Conservation (phyloP, 2,797 vertebrate species). For the Falco naumanni region DNA sequence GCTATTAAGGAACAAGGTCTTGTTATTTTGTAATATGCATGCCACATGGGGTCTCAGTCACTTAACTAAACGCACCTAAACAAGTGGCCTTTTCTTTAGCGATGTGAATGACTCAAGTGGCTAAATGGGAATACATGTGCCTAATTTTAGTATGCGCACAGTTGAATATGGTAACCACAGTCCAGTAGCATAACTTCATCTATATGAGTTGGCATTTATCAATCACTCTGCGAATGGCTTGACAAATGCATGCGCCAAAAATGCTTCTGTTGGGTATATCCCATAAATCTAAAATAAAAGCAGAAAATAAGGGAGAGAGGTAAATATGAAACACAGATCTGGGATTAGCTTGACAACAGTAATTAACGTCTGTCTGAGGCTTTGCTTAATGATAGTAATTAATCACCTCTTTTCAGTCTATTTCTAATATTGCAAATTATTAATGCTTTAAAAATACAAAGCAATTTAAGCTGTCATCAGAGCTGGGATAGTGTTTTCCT, state of each 20-base stretch:
- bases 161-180: neutral
- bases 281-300: constrained; percentile 14
- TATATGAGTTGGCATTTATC: neutral
- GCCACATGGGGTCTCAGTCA: constrained; percentile 20
- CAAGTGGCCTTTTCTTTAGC: neutral
- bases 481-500: neutral
- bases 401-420: neutral
- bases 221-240: neutral
- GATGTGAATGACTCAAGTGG: neutral
- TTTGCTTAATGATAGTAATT: constrained; percentile 12
- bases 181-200: neutral
- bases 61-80: constrained; percentile 28
- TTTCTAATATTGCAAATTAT: constrained; percentile 35
- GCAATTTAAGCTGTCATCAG: neutral
- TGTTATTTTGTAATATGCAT: constrained; percentile 31
- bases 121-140: neutral
- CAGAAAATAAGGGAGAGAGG: neutral
- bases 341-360: neutral
- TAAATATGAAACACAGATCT: neutral
- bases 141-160: neutral
- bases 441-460: constrained; percentile 25
- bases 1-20: neutral
- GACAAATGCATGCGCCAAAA: neutral
- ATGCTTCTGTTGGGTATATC: neutral
- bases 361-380: neutral